Conservation (phyloP, 2,113 vertebrate genomes). For the Xiphophorus maculatus region DNA sequence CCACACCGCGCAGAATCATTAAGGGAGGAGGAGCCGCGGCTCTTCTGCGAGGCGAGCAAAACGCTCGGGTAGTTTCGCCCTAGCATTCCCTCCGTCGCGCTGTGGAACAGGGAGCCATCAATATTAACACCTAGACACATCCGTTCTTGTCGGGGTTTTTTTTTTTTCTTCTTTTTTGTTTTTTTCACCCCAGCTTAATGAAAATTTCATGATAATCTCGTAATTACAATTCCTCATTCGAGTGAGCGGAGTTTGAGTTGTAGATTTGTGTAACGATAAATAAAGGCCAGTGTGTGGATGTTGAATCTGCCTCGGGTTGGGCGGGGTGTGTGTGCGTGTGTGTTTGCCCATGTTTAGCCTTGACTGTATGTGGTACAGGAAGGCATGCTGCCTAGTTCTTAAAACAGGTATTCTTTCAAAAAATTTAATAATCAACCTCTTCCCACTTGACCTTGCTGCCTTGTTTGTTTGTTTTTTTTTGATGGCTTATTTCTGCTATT, state of each 20-base stretch:
- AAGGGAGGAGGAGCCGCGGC: constrained; percentile 58
- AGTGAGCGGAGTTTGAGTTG: constrained; percentile 48
- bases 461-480: constrained; percentile 39
- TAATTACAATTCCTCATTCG: constrained; percentile 60
- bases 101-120: constrained; percentile 54
- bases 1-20: constrained; percentile 76
- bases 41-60: constrained; percentile 61
- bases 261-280: constrained; percentile 37
- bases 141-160: constrained; percentile 25
- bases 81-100: constrained; percentile 56
- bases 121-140: constrained; percentile 67
- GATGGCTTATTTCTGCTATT: constrained; percentile 83
- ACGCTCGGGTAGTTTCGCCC: constrained; percentile 53
- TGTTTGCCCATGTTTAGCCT: constrained; percentile 5
- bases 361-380: not conserved
- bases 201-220: constrained; percentile 66
- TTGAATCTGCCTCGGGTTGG: constrained; percentile 9
- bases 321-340: not conserved
- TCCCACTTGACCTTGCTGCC: constrained; percentile 50
- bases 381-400: constrained; percentile 33
- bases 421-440: constrained; percentile 58
- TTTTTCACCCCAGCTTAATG: constrained; percentile 47
- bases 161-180: constrained; percentile 10
- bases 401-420: constrained; percentile 54
- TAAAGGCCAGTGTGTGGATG: constrained; percentile 26